Conservation (phyloP, 2,888 invertebrate species). For the Exocentrus adspersus region DNA sequence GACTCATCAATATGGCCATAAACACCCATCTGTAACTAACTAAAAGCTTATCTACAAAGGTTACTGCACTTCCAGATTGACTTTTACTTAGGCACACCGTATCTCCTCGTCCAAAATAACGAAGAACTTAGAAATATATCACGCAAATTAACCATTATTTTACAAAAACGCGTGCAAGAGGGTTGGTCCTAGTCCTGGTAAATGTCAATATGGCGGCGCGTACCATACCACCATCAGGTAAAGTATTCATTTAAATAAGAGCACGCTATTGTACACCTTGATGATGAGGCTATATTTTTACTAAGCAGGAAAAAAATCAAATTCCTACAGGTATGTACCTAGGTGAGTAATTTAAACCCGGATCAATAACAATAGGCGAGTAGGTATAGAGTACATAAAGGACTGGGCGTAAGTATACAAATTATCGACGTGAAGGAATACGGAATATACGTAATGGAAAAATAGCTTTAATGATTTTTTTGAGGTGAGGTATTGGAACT, state of each 20-base stretch:
- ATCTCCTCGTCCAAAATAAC: conserved; percentile 4
- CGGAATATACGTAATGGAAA: too few species aligned
- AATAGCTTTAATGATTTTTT: too few species aligned
- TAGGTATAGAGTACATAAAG: too few species aligned
- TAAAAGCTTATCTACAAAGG: not conserved
- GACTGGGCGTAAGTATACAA: too few species aligned
- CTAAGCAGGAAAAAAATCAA: not conserved
- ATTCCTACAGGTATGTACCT: not conserved
- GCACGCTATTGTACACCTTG: not conserved
- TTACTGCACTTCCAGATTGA: not conserved
- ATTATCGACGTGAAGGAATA: too few species aligned
- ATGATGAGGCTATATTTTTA: not conserved
- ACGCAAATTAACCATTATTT: too few species aligned
- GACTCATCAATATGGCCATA: too few species aligned
- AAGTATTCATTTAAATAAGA: not conserved
- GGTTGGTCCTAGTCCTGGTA: too few species aligned
- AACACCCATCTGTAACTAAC: too few species aligned
- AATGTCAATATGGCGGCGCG: not conserved
- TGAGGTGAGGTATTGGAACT: too few species aligned
- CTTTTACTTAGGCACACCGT: not conserved
- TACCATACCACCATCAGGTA: not conserved
- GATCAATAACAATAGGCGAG: not conserved
- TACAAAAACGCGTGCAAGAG: not conserved
- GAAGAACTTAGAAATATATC: too few species aligned
- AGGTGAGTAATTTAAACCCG: not conserved